These are phyloP conservation scores for Telenomus remus DNA, from an alignment of 1,140 invertebrate species.

Conservation along the genomic window DNA sequence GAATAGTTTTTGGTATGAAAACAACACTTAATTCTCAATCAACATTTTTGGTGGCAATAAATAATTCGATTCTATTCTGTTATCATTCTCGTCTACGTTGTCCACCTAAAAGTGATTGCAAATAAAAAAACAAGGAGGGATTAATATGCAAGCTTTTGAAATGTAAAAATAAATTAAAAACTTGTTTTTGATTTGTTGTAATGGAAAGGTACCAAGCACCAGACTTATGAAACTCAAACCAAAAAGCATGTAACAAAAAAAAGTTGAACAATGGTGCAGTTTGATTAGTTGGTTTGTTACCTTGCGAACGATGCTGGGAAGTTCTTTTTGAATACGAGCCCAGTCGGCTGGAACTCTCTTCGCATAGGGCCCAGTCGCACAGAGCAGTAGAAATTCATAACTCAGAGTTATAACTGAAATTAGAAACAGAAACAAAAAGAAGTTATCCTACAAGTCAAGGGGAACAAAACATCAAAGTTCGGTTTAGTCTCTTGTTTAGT, in stretches of 20 bases:
- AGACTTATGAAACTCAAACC: neutral
- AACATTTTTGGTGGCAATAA: too few species aligned
- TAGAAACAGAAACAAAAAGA: neutral
- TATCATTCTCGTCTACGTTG: slow-evolving; percentile 2
- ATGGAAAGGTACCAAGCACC: neutral
- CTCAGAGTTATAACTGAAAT: slow-evolving; percentile 68
- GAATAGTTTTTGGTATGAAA: too few species aligned
- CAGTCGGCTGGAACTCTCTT: slow-evolving; percentile 75
- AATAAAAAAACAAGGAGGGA: slow-evolving; percentile 1
- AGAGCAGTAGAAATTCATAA: slow-evolving; percentile 76
- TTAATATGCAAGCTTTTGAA: too few species aligned
- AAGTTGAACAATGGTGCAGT: too few species aligned
- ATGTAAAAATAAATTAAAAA: too few species aligned
- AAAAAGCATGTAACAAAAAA: neutral
- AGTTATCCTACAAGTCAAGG: too few species aligned
- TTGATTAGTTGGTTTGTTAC: slow-evolving; percentile 61
- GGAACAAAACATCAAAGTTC: too few species aligned
- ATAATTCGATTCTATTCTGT: slow-evolving; percentile 7
- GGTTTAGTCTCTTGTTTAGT: too few species aligned
- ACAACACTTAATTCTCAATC: too few species aligned
- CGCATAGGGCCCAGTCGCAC: slow-evolving; percentile 77
- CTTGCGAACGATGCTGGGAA: slow-evolving; percentile 76
- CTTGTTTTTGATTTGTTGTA: neutral
- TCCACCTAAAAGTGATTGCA: slow-evolving; percentile 16
- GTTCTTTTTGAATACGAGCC: slow-evolving; percentile 76